These are phyloP conservation scores for Gambusia affinis DNA, from an alignment of 2,113 vertebrate species.

Conservation along the genomic window DNA sequence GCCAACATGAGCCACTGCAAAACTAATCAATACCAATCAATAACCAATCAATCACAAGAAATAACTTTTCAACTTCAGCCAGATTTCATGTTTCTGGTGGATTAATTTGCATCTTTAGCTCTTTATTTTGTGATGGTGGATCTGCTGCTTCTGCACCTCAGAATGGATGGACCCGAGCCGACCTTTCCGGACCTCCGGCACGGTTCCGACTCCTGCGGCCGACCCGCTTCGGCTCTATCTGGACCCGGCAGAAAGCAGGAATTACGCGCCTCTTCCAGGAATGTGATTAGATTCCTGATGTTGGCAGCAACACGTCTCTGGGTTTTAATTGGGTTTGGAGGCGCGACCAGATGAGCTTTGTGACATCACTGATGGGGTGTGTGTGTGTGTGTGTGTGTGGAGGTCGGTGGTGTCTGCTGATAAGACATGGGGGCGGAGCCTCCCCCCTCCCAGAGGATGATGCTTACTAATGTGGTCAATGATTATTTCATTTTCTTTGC, in stretches of 20 bases:
- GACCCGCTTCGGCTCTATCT: slow-evolving; percentile 74
- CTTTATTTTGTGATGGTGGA: slow-evolving; percentile 24
- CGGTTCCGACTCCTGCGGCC: slow-evolving; percentile 51
- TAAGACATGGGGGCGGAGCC: slow-evolving; percentile 71
- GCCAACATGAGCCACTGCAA: too few relatives aligned
- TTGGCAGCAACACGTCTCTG: slow-evolving; percentile 80
- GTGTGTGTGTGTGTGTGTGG: slow-evolving; percentile 41
- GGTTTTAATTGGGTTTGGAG: slow-evolving; percentile 82
- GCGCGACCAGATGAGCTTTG: slow-evolving; percentile 75
- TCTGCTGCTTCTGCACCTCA: slow-evolving; percentile 12
- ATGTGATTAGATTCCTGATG: slow-evolving; percentile 83
- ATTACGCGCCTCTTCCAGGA: slow-evolving; percentile 77
- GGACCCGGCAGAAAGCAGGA: slow-evolving; percentile 74
- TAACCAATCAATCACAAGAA: too few relatives aligned
- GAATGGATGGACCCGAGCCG: slow-evolving; percentile 19
- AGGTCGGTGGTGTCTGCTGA: slow-evolving; percentile 77
- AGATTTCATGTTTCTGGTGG: neutral
- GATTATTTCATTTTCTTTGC: slow-evolving; percentile 3
- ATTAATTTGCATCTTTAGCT: slow-evolving; percentile 6
- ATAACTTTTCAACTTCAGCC: too few relatives aligned
- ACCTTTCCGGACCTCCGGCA: slow-evolving; percentile 28
- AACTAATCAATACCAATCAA: too few relatives aligned
- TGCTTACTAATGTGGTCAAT: slow-evolving; percentile 60
- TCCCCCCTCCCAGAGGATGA: slow-evolving; percentile 48
- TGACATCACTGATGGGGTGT: slow-evolving; percentile 75